Conservation (phyloP, 2,888 invertebrate species). For the Rutpela maculata region DNA sequence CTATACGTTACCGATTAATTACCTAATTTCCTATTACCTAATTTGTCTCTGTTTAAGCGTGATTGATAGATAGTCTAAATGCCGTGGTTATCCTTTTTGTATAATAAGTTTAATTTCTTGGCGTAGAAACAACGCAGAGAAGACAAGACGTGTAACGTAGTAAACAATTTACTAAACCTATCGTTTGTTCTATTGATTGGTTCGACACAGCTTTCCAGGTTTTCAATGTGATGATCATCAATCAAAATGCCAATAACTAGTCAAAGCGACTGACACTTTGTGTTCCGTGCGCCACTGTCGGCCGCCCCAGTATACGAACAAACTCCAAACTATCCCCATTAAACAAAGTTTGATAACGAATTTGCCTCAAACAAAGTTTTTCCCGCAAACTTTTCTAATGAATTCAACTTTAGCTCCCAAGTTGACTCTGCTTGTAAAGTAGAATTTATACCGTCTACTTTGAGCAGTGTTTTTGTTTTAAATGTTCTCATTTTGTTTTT, state of each 20-base stretch:
- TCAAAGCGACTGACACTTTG: conserved; percentile 3
- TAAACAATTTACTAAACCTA: not conserved
- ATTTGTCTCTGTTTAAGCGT: too few species aligned
- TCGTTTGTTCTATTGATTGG: conserved; percentile 3
- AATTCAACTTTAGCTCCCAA: conserved; percentile 55
- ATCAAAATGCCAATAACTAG: conserved; percentile 7
- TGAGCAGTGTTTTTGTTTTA: conserved; percentile 45
- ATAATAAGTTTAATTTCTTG: too few species aligned
- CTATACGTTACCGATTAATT: too few species aligned
- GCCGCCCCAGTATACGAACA: conserved; percentile 29
- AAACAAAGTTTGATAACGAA: conserved; percentile 60
- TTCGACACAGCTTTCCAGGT: not conserved
- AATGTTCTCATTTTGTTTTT: conserved; percentile 46
- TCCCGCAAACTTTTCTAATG: conserved; percentile 58
- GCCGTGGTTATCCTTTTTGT: too few species aligned
- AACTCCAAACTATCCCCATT: conserved; percentile 61
- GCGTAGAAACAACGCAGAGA: not conserved
- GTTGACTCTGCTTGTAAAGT: conserved; percentile 48
- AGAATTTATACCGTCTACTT: conserved; percentile 52
- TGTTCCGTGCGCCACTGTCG: conserved; percentile 33
- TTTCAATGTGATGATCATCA: not conserved
- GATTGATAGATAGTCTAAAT: too few species aligned
- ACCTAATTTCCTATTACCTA: too few species aligned
- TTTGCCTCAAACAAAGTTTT: conserved; percentile 56
- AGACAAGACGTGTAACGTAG: not conserved